phyloP scores from a whole-genome alignment of 2,888 invertebrate genomes.

The Phoronis australis region DNA sequence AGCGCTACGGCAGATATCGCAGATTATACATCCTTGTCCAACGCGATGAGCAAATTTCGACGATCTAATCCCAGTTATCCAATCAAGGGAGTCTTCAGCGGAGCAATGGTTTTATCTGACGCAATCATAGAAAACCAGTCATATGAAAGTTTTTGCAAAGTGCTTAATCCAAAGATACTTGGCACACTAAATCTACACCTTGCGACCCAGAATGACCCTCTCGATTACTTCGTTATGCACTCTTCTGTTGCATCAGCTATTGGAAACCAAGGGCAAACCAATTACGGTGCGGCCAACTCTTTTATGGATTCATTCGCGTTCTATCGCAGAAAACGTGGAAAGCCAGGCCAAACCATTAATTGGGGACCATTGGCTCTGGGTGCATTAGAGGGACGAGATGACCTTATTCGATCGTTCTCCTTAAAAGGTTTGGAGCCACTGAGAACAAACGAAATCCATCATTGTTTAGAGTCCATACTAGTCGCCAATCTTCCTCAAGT shows the following conservation, averaged over 20 bases:
- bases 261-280: conserved; percentile 29
- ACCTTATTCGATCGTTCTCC: background rate
- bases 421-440: background rate
- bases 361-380: conserved; percentile 27
- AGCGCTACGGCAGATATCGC: background rate
- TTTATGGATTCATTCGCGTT: conserved; percentile 29
- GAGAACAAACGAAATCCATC: background rate
- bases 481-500: background rate
- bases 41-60: background rate
- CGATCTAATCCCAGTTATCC: conserved; percentile 3
- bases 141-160: conserved; percentile 15
- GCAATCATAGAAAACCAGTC: conserved; percentile 16
- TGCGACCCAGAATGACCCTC: conserved; percentile 11
- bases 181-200: conserved; percentile 31
- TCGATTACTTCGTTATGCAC: conserved; percentile 32
- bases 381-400: background rate
- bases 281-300: conserved; percentile 31
- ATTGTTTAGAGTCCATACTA: background rate
- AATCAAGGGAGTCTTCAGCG: conserved; percentile 30
- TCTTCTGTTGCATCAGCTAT: conserved; percentile 30
- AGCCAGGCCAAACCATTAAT: conserved; percentile 26
- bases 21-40: background rate
- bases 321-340: conserved; percentile 19
- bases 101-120: conserved; percentile 24
- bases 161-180: conserved; percentile 25